Percentiles rank a stretch among this genome's conserved stretches.
Evolutionary conservation across 2,797 vertebrate species (phyloP).

Genomic region (Heteromormyrus szaboi): DNA sequence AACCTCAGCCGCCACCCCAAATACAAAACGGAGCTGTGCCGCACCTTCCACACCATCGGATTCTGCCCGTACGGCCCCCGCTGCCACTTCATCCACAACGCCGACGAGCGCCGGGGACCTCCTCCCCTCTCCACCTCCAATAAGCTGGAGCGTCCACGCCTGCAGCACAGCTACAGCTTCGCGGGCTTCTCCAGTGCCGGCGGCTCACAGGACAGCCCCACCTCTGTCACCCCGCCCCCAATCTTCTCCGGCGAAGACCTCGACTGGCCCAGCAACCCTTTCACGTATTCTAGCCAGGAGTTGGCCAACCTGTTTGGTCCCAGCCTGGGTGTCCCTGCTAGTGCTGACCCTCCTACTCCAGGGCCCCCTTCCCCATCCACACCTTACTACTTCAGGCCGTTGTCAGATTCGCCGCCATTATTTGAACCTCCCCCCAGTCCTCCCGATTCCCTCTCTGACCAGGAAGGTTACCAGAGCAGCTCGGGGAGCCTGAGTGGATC

Average conservation of each 20-base stretch:
- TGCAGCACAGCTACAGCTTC: slow-evolving; percentile 97
- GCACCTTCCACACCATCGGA: slow-evolving; percentile 93
- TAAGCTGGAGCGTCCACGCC: slow-evolving; percentile 76
- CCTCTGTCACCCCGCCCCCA: slow-evolving; percentile 88
- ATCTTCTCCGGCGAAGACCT: slow-evolving; percentile 87
- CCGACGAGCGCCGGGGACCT: slow-evolving; percentile 79
- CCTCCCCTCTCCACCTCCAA: slow-evolving; percentile 64
- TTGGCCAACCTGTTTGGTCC: slow-evolving; percentile 88
- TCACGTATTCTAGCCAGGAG: slow-evolving; percentile 98
- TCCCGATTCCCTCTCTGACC: slow-evolving; percentile 93
- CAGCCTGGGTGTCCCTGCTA: slow-evolving; percentile 67
- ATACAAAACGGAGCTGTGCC: slow-evolving; percentile 91
- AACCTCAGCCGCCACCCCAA: slow-evolving; percentile 86
- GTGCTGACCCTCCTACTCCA: slow-evolving; percentile 59
- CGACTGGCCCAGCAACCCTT: slow-evolving; percentile 87
- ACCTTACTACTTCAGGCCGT: slow-evolving; percentile 82
- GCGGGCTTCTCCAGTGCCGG: slow-evolving; percentile 82
- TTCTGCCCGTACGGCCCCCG: slow-evolving; percentile 87
- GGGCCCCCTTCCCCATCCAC: slow-evolving; percentile 68
- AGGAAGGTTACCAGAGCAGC: slow-evolving; percentile 97
- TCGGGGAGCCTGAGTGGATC: slow-evolving; percentile 89
- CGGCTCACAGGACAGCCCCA: slow-evolving; percentile 89
- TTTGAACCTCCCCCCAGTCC: slow-evolving; percentile 88
- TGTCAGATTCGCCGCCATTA: slow-evolving; percentile 87
- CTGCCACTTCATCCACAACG: slow-evolving; percentile 92